Percentiles rank a stretch among this genome's conserved stretches.
phyloP scores from a whole-genome alignment of 2,888 invertebrate genomes.

The Sesia bembeciformis region DNA sequence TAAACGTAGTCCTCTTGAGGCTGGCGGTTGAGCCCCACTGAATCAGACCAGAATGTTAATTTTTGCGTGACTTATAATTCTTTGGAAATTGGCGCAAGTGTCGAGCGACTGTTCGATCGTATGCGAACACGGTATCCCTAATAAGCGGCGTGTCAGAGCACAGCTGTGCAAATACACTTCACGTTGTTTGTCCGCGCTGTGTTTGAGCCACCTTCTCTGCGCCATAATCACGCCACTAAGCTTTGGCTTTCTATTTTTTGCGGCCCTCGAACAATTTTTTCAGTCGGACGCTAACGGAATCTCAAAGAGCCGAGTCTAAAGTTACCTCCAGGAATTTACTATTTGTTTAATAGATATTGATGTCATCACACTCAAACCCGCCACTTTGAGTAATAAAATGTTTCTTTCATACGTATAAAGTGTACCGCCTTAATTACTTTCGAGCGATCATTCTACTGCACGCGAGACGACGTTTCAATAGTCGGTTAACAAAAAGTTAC shows the following conservation, averaged over 20 bases:
- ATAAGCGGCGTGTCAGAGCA: not conserved
- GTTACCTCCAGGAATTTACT: not conserved
- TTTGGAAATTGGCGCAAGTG: constrained; percentile 27
- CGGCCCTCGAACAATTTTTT: constrained; percentile 30
- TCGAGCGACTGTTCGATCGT: constrained; percentile 8
- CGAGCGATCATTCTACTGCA: constrained; percentile 31
- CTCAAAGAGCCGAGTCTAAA: constrained; percentile 23
- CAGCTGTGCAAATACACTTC: not conserved
- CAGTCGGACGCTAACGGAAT: constrained; percentile 33
- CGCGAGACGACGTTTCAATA: constrained; percentile 23
- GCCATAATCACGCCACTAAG: constrained; percentile 53
- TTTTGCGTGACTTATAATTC: constrained; percentile 38
- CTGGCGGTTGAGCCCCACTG: constrained; percentile 35
- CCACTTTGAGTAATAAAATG: constrained; percentile 25
- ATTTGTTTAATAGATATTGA: constrained; percentile 19
- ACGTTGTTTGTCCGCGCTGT: constrained; percentile 51
- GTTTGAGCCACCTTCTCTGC: constrained; percentile 40
- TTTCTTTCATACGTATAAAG: constrained; percentile 40
- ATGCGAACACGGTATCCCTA: not conserved
- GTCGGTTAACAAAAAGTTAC: constrained; percentile 25
- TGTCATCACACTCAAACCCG: constrained; percentile 30
- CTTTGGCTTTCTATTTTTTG: constrained; percentile 41
- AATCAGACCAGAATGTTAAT: constrained; percentile 51
- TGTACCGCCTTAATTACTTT: constrained; percentile 39
- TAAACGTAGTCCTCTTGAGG: constrained; percentile 47